A percentile compares a stretch with the other conserved stretches of the same genome.
Evolutionary conservation across 2,888 invertebrate species (phyloP).

Genomic region (Sinhomidia bicolor): DNA sequence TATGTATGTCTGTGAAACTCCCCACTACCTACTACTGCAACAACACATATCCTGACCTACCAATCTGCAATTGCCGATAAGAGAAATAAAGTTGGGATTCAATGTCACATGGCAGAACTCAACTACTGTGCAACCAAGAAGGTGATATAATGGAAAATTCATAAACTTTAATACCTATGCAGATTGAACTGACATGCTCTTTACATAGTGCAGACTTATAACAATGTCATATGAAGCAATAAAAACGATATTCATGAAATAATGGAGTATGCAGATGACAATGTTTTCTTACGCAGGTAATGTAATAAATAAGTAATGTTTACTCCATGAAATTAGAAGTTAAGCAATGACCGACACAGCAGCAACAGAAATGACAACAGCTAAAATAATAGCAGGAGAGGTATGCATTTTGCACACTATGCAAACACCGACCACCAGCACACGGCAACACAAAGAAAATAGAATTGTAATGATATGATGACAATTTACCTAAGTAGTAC

Average conservation of each 20-base stretch:
- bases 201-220: no score
- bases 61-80: background rate
- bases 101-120: conserved; percentile 14
- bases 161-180: no score
- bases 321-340: no score
- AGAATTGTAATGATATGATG: conserved; percentile 46
- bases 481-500: conserved; percentile 49
- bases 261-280: background rate
- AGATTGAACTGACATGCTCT: no score
- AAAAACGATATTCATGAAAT: no score
- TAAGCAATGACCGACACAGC: background rate
- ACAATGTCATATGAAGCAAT: no score
- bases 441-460: conserved; percentile 1
- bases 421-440: background rate
- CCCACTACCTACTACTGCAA: no score
- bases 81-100: background rate
- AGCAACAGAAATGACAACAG: background rate
- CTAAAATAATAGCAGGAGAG: background rate
- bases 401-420: background rate
- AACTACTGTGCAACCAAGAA: background rate
- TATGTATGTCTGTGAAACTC: no score
- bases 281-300: background rate
- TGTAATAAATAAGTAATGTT: background rate
- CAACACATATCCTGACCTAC: background rate
- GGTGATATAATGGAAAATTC: background rate